Base-by-base conservation (phyloP, 2,888 invertebrate species). In the Acrobasis consociella region DNA sequence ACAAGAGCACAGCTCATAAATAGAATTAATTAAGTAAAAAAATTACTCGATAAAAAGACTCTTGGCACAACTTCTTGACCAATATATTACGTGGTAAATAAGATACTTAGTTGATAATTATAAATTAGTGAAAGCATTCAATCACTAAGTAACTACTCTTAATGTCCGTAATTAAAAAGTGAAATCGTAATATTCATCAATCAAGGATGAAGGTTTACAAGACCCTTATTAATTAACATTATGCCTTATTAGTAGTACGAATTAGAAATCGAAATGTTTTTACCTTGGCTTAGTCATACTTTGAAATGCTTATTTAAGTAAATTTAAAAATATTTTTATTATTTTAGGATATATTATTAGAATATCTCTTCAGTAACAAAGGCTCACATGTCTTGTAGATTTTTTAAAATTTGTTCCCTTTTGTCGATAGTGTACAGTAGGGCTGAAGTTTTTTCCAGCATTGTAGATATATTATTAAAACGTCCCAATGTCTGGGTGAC, bases 401-500 rank as follows among this genome's bases (percentile, higher is more conserved):
- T 56, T 56, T 1, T 42, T 15, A 15, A 38, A 1, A 16, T 3
- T 5, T 56, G 15, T 7, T 10, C 16, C 8, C 39, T 9, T 56
- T 56, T 56, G 1, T 16, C 9, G 1, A 50, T 50, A 16, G 9
- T 22, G 11, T 31, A 8, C 31, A 31, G 31, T 31, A 52, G 22
- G 9, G 17, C 31, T 7, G 13, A 31, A 8, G 5, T 10, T 22
- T 52, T 52, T 31, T 22, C 39, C 5, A 22, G 22, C 22, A 3
- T 22, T 2, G 22, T 22, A 22, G 5, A 22, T 22, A 31, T 31
- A 31, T 55, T 63, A 62, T 64, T 67, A 70, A 56, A 64, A 62
- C 51, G 74, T 78, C 59, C 60, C 38, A 67, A 63, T 72, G 72
- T 70, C 49, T 78, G 74, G 75, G 46, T 17, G 75, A 73, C 72